These are phyloP conservation scores for Volucella inanis DNA, from an alignment of 2,888 invertebrate genomes.

Conservation along the genomic window DNA sequence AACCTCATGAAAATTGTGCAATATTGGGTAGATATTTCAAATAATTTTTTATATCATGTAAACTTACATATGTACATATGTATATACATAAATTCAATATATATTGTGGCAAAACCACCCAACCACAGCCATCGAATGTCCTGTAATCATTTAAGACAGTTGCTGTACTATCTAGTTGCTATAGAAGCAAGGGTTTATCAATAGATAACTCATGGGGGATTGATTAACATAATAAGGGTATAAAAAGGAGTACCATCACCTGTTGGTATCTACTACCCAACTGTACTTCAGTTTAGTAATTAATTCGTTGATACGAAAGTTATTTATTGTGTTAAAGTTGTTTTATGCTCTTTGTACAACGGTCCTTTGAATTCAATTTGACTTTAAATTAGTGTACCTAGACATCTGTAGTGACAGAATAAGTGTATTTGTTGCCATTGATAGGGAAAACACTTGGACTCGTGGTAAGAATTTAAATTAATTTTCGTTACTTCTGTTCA, in stretches of 20 bases:
- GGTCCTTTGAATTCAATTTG: not conserved
- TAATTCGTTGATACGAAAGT: constrained; percentile 45
- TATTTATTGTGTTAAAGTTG: constrained; percentile 16
- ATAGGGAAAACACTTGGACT: constrained; percentile 28
- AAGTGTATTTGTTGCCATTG: constrained; percentile 33
- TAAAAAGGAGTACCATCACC: constrained; percentile 68
- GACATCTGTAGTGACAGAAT: constrained; percentile 16
- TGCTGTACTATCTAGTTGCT: constrained; percentile 60
- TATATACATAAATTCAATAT: constrained; percentile 15
- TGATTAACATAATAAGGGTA: constrained; percentile 66
- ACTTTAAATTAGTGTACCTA: constrained; percentile 19
- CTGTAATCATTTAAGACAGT: constrained; percentile 39
- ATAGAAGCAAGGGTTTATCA: constrained; percentile 64
- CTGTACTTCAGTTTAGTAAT: constrained; percentile 47
- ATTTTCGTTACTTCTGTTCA: constrained; percentile 26
- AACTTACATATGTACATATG: not conserved
- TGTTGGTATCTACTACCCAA: constrained; percentile 58
- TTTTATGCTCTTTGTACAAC: not conserved
- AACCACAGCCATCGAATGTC: constrained; percentile 48
- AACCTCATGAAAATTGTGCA: not conserved
- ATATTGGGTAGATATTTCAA: constrained; percentile 10
- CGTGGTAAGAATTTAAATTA: constrained; percentile 73
- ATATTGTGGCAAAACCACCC: constrained; percentile 22
- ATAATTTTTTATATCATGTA: not conserved
- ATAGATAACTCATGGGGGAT: constrained; percentile 43